Evolutionary conservation across 2,888 invertebrate genomes (phyloP), one percentile per base, ranked within the genome.

Genomic region (Siphlonurus alternatus): DNA sequence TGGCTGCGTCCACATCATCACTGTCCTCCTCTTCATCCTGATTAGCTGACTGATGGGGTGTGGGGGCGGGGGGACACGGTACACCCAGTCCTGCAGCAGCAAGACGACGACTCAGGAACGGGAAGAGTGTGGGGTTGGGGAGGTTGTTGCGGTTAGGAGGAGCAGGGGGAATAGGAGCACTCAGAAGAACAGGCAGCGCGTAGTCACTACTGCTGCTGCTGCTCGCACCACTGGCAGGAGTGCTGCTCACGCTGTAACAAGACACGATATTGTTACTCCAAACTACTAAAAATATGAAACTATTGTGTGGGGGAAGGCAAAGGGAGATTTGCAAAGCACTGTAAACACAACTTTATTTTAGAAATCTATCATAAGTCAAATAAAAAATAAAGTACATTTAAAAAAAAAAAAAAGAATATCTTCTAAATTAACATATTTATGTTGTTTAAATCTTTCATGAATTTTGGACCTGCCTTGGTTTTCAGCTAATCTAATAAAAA

Each of bases 41-140:
- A 63, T 67, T 72, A 73, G 18, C 70, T 69, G 63, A 72, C 64
- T 24, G 65, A 65, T 20, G 53, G 24, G 19, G 53, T 60, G 76
- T 23, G 70, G 70, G 38, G 75, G 73, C 66, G 72, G 74, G 67
- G 74, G 75, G 65, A 84, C 77, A 59, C 83, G 59, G 68, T 66
- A 68, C 69, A 66, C 72, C 73, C 66, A 70, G 69, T 23, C 70
- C 71, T 20, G 74, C 72, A 64, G 74, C 74, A 25, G 75, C 76
- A 66, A 77, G 71, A 63, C 77, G 81, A 66, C 87, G 85, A 67
- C 89, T 88, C 67, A 93, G 79, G 76, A 87, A 89, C 53, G 93
- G 93, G 77, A 90, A 93, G 67, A 93, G 80, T 70, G 86, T 84
- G 19, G 89, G 88, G 78, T 89, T 87, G 5, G 88, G 85, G 67